Evolutionary conservation across 2,113 vertebrate species (phyloP), one percentile per base, ranked within the genome.

Genomic region (Thalassoma bifasciatum): DNA sequence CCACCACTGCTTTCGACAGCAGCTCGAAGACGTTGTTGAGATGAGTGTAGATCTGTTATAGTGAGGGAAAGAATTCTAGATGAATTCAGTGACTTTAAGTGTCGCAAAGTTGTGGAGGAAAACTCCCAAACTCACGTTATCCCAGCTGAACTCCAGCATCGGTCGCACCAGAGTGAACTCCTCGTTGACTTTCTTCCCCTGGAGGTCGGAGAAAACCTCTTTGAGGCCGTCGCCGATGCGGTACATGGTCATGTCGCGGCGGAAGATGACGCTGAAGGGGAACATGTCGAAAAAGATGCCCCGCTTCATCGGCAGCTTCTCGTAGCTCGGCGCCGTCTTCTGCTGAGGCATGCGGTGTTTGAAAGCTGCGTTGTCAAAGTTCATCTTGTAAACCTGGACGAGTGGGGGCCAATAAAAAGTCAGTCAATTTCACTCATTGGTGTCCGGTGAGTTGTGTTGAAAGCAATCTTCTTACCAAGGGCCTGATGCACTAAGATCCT

Each of bases 61-160:
- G n/a, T n/a, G n/a, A n/a, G n/a, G n/a, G n/a, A n/a, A n/a, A n/a
- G n/a, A n/a, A n/a, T n/a, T n/a, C n/a, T n/a, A n/a, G n/a, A n/a
- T n/a, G n/a, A n/a, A n/a, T n/a, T n/a, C n/a, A n/a, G n/a, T n/a
- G n/a, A n/a, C n/a, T n/a, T 14, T 42, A 19, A 46, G 17, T 5
- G 44, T 46, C 44, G 7, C 4, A 46, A 44, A 46, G 17, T 16
- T 7, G 14, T 7, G 10, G 10, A n/a, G n/a, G 13, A 8, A 13
- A 1, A 12, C 19, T 6, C 3, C 34, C 22, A 8, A 23, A 75
- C 90, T 92, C 84, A 94, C 93, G 4, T 93, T 94, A 26, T 93
- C 92, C 93, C 94, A 94, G 90, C 88, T 93, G 86, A 94, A 94
- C 89, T 94, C 92, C 83, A 95, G 86, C 91, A 93, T 94, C 63